A percentile compares a stretch with the other conserved stretches of the same genome.
phyloP scores from a whole-genome alignment of 2,113 vertebrate species.

The Aythya baeri region DNA sequence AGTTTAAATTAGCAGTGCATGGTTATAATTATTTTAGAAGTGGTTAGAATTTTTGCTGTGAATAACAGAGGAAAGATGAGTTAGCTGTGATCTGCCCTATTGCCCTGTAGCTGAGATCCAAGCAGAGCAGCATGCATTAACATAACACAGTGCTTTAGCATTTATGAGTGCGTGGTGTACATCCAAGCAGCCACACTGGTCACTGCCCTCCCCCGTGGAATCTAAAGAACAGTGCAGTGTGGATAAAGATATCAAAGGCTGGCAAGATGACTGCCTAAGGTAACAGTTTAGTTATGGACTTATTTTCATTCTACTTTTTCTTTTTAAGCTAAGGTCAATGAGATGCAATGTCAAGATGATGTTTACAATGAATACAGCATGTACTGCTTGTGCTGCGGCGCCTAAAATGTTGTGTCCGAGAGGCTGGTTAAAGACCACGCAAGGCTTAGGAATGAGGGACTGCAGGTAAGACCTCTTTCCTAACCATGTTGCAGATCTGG shows the following conservation, averaged over 20 bases:
- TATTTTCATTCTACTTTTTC: neutral
- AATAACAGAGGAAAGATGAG: neutral
- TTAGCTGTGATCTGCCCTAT: neutral
- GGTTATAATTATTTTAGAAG: neutral
- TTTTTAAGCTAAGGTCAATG: slow-evolving; percentile 65
- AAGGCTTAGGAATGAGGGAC: slow-evolving; percentile 32
- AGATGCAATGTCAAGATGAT: slow-evolving; percentile 71
- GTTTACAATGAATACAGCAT: slow-evolving; percentile 62
- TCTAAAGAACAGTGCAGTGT: neutral
- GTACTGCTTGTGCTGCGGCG: slow-evolving; percentile 79
- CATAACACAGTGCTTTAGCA: neutral
- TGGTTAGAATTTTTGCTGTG: neutral
- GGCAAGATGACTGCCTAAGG: neutral
- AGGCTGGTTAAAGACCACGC: slow-evolving; percentile 63
- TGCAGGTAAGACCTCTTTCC: slow-evolving; percentile 79
- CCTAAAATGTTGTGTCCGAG: slow-evolving; percentile 72
- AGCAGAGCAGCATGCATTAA: neutral
- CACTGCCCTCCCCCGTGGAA: neutral
- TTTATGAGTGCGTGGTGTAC: neutral
- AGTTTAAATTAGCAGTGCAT: neutral
- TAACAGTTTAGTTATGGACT: neutral
- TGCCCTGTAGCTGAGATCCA: neutral
- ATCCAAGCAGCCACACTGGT: neutral
- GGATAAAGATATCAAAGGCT: neutral
- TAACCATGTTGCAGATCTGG: neutral